Evolutionary conservation across 2,888 invertebrate genomes (phyloP), one percentile per base, ranked within the genome.

Genomic region (Apomyelois bistriatella): DNA sequence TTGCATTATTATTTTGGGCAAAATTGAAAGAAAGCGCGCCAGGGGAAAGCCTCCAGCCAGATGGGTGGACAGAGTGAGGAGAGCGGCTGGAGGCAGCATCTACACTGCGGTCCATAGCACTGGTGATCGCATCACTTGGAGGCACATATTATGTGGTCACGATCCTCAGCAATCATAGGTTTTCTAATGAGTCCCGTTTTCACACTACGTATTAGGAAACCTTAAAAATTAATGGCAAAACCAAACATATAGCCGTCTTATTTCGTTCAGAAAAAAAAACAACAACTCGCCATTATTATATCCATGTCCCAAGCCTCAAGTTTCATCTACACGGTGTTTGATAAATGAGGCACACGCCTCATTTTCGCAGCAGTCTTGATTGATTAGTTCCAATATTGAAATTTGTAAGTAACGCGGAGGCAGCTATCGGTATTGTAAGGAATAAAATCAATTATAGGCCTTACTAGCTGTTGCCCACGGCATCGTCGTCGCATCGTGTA

Each of bases 321-420:
- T 68, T 74, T 74, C 74, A 71, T 74, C 73, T 71, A 69, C 73
- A 72, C 70, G 66, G 56, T 72, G 69, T 62, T 66, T 76, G 78
- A 79, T 79, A 76, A 79, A 79, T 74, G 74, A 66, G 66, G 64
- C 69, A 66, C 66, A 66, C 68, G 68, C 68, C 63, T 76, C 76
- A 79, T 79, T 80, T 78, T 69, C 79, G 68, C 70, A 64, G 67
- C 68, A 66, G 38, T 62, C 68, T 73, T 82, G 82, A 82, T 82
- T 82, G 81, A 82, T 82, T 80, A 74, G 77, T 76, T 70, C 71
- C 74, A 72, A 80, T 81, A 81, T 80, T 79, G 79, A 79, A 82
- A 80, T 80, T 76, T 70, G 71, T 64, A 69, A 60, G 66, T 53
- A 67, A 65, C 56, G 61, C 62, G 60, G 58, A 68, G 56, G 65